A percentile compares a stretch with the other conserved stretches of the same genome.
Conservation (phyloP, 2,888 invertebrate genomes). For the Polydesmus complanatus region DNA sequence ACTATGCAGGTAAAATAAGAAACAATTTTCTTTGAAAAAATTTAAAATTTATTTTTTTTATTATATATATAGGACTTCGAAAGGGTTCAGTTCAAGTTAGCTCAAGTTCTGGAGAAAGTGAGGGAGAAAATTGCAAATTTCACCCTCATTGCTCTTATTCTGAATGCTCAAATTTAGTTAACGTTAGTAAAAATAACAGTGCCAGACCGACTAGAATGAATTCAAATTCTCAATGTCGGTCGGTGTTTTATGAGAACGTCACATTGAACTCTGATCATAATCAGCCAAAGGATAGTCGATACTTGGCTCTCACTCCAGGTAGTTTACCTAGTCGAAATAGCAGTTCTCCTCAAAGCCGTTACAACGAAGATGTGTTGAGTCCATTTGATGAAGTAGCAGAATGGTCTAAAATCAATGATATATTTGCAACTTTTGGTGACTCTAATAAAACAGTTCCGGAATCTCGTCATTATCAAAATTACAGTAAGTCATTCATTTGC, state of each 20-base stretch:
- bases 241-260: not conserved
- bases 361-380: slow-evolving; percentile 49
- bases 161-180: not conserved
- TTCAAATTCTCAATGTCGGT: not conserved
- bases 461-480: not conserved
- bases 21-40: not conserved
- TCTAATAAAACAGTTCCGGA: not conserved
- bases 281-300: not conserved
- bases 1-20: not conserved
- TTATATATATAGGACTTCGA: not conserved
- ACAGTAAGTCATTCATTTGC: not conserved
- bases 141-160: not conserved
- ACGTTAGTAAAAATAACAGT: not conserved
- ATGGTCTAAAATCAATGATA: slow-evolving; percentile 91
- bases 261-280: not conserved
- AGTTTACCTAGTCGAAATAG: not conserved
- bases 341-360: not conserved
- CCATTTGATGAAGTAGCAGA: slow-evolving; percentile 90
- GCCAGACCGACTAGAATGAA: not conserved
- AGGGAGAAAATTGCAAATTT: not conserved
- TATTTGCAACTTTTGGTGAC: slow-evolving; percentile 82
- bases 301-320: not conserved
- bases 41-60: not conserved
- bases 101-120: not conserved
- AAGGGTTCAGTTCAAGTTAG: not conserved